Base-by-base conservation (phyloP, 2,113 vertebrate genomes). In the Peromyscus maniculatus region DNA sequence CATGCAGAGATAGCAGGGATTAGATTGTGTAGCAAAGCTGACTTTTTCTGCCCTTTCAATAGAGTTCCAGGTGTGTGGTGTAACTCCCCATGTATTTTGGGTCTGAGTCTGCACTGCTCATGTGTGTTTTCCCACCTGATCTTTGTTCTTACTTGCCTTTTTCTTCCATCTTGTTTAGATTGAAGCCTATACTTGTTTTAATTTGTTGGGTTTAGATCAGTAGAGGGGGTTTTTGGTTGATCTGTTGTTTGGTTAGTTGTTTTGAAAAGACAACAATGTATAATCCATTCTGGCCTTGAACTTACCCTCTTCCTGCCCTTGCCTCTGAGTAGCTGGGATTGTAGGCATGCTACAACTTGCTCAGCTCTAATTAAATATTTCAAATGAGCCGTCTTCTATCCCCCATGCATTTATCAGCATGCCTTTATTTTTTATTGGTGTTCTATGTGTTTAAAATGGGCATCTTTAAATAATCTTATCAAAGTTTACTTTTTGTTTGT, bases 381-480 rank as follows among this genome's bases (percentile, higher is more conserved):
- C 57, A 87, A n/a, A 19, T 86, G 69, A 91, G n/a, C 36, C 17
- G 62, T 78, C 39, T 83, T 96, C 19, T 31, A 74, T 67, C 55
- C 7, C 31, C 28, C 93, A 1, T 78, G n/a, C 59, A 33, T 46
- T 91, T 83, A 43, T 62, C n/a, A 59, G 55, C 64, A 62, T 24
- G 62, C 84, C 36, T 93, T 91, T 82, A 83, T 62, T 94, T 87
- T 62, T 87, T 75, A 87, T 28, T 90, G n/a, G 46, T 72, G 28
- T 21, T 67, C 26, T 66, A 31, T 55, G 36, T 55, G 10, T 87
- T 92, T 78, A 43, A 67, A 83, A 9, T 91, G 67, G 69, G 28
- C 0, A 55, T 91, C 33, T 89, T 94, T 24, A 88, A 77, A 49
- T 92, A 78, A 66, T 69, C 13, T 72, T 62, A 75, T 49, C 69